These are phyloP conservation scores for Andrena minutula DNA, from an alignment of 2,888 invertebrate genomes.

Conservation along the genomic window DNA sequence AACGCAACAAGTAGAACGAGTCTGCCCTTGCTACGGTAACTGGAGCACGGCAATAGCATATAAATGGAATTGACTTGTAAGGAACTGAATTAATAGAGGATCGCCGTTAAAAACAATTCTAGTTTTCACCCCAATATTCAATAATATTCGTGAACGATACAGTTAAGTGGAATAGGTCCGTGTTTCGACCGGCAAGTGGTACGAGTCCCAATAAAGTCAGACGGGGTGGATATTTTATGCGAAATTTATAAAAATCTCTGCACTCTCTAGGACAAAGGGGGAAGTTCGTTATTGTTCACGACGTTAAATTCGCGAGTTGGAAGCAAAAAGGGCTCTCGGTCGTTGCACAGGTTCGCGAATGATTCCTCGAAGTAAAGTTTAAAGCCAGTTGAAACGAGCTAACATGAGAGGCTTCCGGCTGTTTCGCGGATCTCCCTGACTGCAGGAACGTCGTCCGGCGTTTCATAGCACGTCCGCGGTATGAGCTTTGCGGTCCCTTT, in stretches of 20 bases:
- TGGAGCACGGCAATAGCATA: neutral
- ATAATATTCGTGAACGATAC: no score
- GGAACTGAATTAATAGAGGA: neutral
- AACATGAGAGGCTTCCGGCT: constrained; percentile 31
- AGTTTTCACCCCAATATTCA: no score
- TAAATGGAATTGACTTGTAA: neutral
- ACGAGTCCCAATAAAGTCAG: neutral
- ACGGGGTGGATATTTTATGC: neutral
- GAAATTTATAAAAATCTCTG: neutral
- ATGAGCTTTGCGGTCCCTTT: constrained; percentile 55
- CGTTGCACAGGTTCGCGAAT: constrained; percentile 25
- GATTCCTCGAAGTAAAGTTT: constrained; percentile 34
- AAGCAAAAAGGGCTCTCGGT: constrained; percentile 16
- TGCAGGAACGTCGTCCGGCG: constrained; percentile 28
- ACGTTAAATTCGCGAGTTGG: neutral
- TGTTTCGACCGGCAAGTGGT: no score
- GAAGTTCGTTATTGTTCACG: neutral
- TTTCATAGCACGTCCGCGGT: constrained; percentile 22
- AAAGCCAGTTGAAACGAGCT: constrained; percentile 33
- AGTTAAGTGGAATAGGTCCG: no score
- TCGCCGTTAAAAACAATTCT: no score
- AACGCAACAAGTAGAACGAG: constrained; percentile 14
- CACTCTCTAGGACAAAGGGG: neutral
- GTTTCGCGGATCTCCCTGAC: constrained; percentile 23
- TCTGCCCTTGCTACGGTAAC: neutral